Conservation (phyloP, 2,797 vertebrate genomes). For the Micropoecilia bifurca region DNA sequence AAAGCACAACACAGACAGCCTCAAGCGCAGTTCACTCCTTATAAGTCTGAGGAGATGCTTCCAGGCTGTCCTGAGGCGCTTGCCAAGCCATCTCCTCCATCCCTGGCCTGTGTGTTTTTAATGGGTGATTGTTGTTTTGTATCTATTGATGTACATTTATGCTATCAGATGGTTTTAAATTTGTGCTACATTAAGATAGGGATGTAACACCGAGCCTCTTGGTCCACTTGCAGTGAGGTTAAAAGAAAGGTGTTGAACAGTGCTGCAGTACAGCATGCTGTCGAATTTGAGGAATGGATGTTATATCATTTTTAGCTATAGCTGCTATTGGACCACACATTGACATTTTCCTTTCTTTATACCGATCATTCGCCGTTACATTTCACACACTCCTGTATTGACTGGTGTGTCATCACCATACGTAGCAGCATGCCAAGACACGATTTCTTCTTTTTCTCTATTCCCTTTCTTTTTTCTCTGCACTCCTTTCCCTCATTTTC, state of each 20-base stretch:
- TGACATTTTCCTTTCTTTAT: constrained; percentile 67
- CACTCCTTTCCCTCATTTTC: neutral
- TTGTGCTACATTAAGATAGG: neutral
- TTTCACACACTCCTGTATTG: constrained; percentile 67
- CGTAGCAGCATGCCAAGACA: constrained; percentile 50
- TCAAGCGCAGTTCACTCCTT: constrained; percentile 67
- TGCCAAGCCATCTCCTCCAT: constrained; percentile 61
- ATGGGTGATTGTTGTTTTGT: constrained; percentile 37
- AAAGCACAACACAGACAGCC: constrained; percentile 33
- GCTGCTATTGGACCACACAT: constrained; percentile 65
- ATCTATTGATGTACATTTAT: constrained; percentile 44
- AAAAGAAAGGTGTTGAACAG: constrained; percentile 12
- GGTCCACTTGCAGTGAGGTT: neutral
- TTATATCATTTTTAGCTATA: constrained; percentile 57
- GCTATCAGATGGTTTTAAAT: constrained; percentile 31
- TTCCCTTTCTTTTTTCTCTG: constrained; percentile 10
- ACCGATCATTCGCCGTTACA: constrained; percentile 56
- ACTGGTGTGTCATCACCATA: constrained; percentile 62
- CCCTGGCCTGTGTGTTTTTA: constrained; percentile 31
- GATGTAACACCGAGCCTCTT: neutral
- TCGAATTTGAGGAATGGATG: constrained; percentile 54
- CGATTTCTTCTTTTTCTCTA: constrained; percentile 33
- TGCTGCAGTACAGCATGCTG: constrained; percentile 22
- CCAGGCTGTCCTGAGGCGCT: constrained; percentile 41
- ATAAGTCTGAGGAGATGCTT: constrained; percentile 74